Base-by-base conservation (phyloP, 2,113 vertebrate species). In the Gymnobelideus leadbeateri region DNA sequence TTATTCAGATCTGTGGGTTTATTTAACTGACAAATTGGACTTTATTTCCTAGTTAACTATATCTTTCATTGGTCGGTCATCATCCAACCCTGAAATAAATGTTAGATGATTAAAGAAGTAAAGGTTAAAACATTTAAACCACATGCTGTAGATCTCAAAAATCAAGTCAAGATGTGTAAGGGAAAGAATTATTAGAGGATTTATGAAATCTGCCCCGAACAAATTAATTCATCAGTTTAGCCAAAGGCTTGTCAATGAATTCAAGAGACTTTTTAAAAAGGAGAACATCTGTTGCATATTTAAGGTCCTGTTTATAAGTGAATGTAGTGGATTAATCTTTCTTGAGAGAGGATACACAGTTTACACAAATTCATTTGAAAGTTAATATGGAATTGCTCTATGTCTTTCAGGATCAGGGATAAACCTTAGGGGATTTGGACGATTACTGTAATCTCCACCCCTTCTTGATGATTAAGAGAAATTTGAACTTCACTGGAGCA, bases 141-240 rank as follows among this genome's bases (percentile, higher is more conserved):
- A 98, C 96, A 98, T 98, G 98, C 98, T 96, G 25, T 97, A 98
- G 98, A 98, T 97, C 98, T 98, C 96, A 97, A 96, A 98, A 99
- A 98, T 99, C 97, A 99, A 98, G 97, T 99, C 98, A 98, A 98
- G 98, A 98, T 98, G 98, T 98, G 96, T 97, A 98, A 98, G 98
- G 96, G 96, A 96, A 99, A 98, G 98, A 99, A 98, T 99, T 99
- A 99, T 99, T 98, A 98, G 97, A 98, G 97, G 97, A 98, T 98
- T 99, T 98, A 98, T 98, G 97, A 98, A 99, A 98, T 98, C 97
- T 1, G 89, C 96, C 96, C 96, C 0, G 94, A 98, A 99, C 98
- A 99, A 99, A 99, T 99, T 98, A 99, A 99, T 99, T 98, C 98
- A 98, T 98, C 98, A 98, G 97, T 98, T 98, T 98, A 98, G 98